phyloP scores from a whole-genome alignment of 2,888 invertebrate species.

The Resseliella maxima region DNA sequence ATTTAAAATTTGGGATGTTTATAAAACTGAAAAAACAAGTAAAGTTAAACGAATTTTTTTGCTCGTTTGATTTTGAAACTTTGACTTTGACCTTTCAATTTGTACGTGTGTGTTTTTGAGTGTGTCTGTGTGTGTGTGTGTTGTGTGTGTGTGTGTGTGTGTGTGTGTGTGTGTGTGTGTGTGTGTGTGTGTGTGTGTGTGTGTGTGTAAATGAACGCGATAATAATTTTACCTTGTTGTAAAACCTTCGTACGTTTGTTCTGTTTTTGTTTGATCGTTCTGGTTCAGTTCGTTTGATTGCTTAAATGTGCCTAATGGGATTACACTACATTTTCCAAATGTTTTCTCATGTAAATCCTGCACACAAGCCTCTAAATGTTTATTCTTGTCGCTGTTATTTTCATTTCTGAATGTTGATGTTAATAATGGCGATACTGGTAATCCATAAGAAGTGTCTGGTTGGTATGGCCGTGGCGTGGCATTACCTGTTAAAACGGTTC shows the following conservation, averaged over 20 bases:
- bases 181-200: neutral
- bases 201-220: neutral
- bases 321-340: constrained; percentile 64
- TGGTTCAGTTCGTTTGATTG: neutral
- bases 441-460: constrained; percentile 54
- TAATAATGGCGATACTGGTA: constrained; percentile 57
- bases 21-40: neutral
- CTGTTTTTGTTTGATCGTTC: constrained; percentile 21
- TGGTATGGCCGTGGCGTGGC: constrained; percentile 67
- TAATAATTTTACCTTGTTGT: constrained; percentile 39
- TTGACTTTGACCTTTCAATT: neutral
- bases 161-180: neutral
- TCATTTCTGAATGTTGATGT: neutral
- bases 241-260: constrained; percentile 29
- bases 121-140: neutral
- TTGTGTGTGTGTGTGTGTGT: neutral
- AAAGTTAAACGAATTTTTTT: neutral
- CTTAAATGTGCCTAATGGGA: constrained; percentile 63
- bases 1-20: neutral
- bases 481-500: constrained; percentile 65
- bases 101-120: neutral
- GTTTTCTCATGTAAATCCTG: constrained; percentile 68
- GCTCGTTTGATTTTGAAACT: neutral
- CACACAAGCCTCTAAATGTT: constrained; percentile 65
- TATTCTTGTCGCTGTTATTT: constrained; percentile 58